Base-by-base conservation (phyloP, 2,888 invertebrate species). In the Pandemis corylana region DNA sequence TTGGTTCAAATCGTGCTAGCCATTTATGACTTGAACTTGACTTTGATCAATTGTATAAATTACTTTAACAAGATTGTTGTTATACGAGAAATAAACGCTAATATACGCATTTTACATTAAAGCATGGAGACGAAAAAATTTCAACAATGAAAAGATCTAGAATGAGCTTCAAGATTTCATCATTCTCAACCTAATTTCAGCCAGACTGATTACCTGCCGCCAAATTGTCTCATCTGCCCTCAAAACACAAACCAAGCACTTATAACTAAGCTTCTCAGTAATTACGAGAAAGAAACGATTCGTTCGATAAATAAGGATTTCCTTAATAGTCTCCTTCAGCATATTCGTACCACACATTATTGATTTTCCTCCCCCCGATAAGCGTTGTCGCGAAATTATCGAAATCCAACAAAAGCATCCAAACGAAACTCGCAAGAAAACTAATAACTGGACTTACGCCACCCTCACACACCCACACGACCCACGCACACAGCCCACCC, bases 341-440 rank as follows among this genome's bases (percentile, higher is more conserved):
- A 76, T 73, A 73, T 73, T 71, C 76, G 42, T 67, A 61, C 73
- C 77, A 77, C 75, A 76, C 63, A 68, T 74, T 75, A 77, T 77
- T 70, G 77, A 78, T 76, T 77, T 82, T 79, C 77, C 77, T 69
- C 80, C 85, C 84, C 63, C 42, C 53, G 56, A 68, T 65, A 77
- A 80, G 51, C 76, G 78, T 83, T 91, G 89, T 91, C 92, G 94
- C 93, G 89, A 93, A 93, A 94, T 94, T 94, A 94, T 94, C 92
- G 94, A 94, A 94, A 94, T 94, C 93, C 87, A 93, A 94, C 94
- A 94, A 94, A 92, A 93, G 92, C 92, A 92, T 92, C 92, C 89
- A 85, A 82, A 80, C 85, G 87, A 88, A 91, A 91, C 92, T 92
- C 89, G 84, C 89, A 92, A 94, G 93, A 94, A 94, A 94, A 94